Evolutionary conservation across 2,797 vertebrate genomes (phyloP).

Genomic region (Falco columbarius): DNA sequence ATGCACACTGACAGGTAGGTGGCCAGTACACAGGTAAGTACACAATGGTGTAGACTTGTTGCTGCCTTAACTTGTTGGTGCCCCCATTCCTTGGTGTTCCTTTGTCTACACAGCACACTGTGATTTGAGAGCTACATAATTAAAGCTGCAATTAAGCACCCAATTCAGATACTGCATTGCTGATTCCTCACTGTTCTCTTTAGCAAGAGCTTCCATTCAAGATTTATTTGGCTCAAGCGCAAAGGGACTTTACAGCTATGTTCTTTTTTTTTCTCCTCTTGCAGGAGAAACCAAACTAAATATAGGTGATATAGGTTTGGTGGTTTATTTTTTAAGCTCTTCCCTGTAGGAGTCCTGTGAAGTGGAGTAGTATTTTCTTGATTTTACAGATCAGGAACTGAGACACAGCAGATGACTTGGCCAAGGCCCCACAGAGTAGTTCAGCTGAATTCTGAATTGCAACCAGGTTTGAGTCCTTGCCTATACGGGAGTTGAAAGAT

Average conservation of each 20-base stretch:
- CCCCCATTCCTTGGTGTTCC: neutral
- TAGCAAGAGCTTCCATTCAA: neutral
- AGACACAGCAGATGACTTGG: neutral
- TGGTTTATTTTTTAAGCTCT: neutral
- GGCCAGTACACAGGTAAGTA: neutral
- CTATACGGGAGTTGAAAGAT: neutral
- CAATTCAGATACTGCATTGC: neutral
- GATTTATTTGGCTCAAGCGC: neutral
- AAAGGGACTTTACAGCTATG: neutral
- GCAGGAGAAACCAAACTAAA: neutral
- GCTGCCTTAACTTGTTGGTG: neutral
- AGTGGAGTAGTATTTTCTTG: neutral
- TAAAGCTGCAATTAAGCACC: conserved; percentile 8
- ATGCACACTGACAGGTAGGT: neutral
- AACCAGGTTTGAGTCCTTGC: neutral
- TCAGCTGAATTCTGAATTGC: neutral
- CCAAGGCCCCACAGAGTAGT: neutral
- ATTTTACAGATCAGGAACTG: neutral
- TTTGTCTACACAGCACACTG: neutral
- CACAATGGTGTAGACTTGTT: neutral
- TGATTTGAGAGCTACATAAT: neutral
- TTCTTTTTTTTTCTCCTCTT: neutral
- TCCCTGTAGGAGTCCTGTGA: neutral
- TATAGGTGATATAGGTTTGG: neutral
- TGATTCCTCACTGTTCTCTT: neutral